Conservation (phyloP, 2,888 invertebrate species). For the Parapristionchus giblindavisi region DNA sequence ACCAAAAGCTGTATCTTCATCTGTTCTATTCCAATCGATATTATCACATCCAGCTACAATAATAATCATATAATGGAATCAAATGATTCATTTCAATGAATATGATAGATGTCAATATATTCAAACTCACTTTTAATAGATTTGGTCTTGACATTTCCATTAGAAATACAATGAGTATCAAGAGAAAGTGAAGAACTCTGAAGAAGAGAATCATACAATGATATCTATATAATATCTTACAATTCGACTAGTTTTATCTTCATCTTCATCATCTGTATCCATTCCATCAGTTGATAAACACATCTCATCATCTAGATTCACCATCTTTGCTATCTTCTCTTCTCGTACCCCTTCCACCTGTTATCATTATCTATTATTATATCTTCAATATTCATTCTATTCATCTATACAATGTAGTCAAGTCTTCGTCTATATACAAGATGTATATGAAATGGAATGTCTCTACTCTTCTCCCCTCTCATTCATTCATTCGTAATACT, state of each 20-base stretch:
- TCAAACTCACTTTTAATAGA: too few relatives aligned
- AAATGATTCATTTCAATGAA: too few relatives aligned
- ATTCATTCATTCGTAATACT: background rate
- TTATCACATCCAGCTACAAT: constrained; percentile 22
- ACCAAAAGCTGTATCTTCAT: constrained; percentile 77
- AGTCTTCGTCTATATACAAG: constrained; percentile 20
- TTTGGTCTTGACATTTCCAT: too few relatives aligned
- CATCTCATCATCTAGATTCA: constrained; percentile 68
- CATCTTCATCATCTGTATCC: constrained; percentile 55
- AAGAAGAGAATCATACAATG: background rate
- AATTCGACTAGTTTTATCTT: constrained; percentile 28
- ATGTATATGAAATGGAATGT: constrained; percentile 6
- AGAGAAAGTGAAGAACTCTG: constrained; percentile 32
- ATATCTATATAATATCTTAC: too few relatives aligned
- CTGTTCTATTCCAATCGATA: constrained; percentile 73
- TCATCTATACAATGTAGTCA: background rate
- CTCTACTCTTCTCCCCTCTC: background rate
- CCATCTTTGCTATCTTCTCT: constrained; percentile 62
- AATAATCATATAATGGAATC: too few relatives aligned
- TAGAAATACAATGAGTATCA: constrained; percentile 9
- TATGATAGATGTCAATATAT: too few relatives aligned
- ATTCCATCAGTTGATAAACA: constrained; percentile 59
- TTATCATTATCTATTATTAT: background rate
- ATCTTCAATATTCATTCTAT: background rate
- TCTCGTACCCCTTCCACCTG: constrained; percentile 62